Conservation (phyloP, 2,888 invertebrate species). For the Agapetus fuscipes region DNA sequence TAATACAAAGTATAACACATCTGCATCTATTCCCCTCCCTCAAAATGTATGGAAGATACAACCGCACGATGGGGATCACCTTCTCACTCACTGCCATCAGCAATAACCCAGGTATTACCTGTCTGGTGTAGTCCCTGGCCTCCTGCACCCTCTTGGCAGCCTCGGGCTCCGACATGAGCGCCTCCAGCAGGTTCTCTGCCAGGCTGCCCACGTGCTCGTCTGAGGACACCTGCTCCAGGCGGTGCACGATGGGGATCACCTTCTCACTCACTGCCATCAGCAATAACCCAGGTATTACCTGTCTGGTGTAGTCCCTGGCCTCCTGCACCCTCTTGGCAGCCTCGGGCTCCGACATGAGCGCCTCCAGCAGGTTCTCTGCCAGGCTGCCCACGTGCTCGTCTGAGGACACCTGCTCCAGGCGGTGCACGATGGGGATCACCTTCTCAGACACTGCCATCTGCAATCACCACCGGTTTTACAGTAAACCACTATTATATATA, state of each 20-base stretch:
- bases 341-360: conserved; percentile 65
- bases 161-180: conserved; percentile 65
- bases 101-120: conserved; percentile 29
- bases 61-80: conserved; percentile 90
- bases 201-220: conserved; percentile 95
- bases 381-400: conserved; percentile 95
- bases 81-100: conserved; percentile 77
- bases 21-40: no score
- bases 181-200: conserved; percentile 91
- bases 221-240: conserved; percentile 93
- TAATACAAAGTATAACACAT: not conserved
- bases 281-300: conserved; percentile 28
- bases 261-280: conserved; percentile 77
- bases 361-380: conserved; percentile 91
- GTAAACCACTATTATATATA: not conserved
- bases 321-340: conserved; percentile 83
- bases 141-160: conserved; percentile 83
- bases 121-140: conserved; percentile 84
- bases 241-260: conserved; percentile 90
- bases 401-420: conserved; percentile 93
- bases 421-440: conserved; percentile 90
- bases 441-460: conserved; percentile 77
- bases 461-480: no score
- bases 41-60: no score
- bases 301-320: conserved; percentile 84